Evolutionary conservation across 2,888 invertebrate genomes (phyloP), one percentile per base, ranked within the genome.

Genomic region (Argyra leucocephala): DNA sequence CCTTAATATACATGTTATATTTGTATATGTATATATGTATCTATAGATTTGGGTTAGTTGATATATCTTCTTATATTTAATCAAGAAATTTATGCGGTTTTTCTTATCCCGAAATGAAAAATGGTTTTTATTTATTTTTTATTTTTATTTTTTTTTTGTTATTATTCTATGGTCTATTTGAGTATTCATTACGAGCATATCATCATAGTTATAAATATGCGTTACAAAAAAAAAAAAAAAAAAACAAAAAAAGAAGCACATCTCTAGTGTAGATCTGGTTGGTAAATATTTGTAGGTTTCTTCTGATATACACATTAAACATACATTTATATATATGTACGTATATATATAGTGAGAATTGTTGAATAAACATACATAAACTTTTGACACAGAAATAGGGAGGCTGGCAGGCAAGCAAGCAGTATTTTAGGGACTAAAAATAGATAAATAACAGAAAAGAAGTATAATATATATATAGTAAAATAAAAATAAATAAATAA

Each of bases 21-120:
- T 37, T 15, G 12, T 12, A 48, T 48, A 48, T 18, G 48, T 48
- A n/a, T 48, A 48, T 48, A 3, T 18, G 48, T 48, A 18, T 18
- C 4, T 18, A 48, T 37, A 37, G 5, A 37, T 37, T 5, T 37
- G 12, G 5, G 3, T 37, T 37, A 5, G 5, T 48, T 18, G 5
- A n/a, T 18, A 48, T 5, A 15, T 48, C 18, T 48, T 48, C 48
- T 48, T 48, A 48, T n/a, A n/a, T 48, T 48, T 48, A 48, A 48
- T 48, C 48, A 48, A 48, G 15, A 48, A 48, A 48, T 48, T 48
- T 48, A 48, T 48, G 48, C 48, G 48, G 48, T 48, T 48, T 48
- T 48, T 48, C 48, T 48, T 48, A 48, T 48, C 48, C 48, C 48
- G 48, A 48, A 48, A 48, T 48, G 48, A 48, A 48, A 48, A 48